Base-by-base conservation (phyloP, 2,888 invertebrate species). In the Mamestra brassicae region DNA sequence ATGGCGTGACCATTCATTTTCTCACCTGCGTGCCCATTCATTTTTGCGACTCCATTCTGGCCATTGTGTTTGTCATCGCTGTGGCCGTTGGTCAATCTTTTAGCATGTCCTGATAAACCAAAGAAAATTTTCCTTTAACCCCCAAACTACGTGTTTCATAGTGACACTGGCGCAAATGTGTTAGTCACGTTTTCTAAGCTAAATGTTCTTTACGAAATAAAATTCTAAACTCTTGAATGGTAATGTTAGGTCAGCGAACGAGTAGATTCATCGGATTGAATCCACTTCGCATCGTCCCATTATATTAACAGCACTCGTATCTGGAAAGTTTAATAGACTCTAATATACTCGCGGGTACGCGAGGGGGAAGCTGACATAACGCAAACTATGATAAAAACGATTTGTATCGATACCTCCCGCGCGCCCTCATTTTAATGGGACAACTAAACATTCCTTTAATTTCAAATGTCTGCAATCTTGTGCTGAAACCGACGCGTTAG, bases 101-200 rank as follows among this genome's bases (percentile, higher is more conserved):
- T 95, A 91, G 89, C 90, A 86, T 93, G 94, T 87, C 96, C 96
- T 96, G 94, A 94, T 93, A 91, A 94, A 95, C 85, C 89, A 94
- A 95, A 93, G 79, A 92, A 92, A 91, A 90, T 84, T 82, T 26
- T 88, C 87, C 89, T 83, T 92, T 91, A 92, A 92, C 92, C 91
- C 76, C 90, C 91, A 84, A 84, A 86, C 90, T 87, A 89, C 76
- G 85, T 85, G 85, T 85, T 86, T 87, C 86, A 71, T 74, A 83
- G 82, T 85, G 87, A 90, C 90, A 94, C 92, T 95, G 95, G 95
- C 95, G 95, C 89, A 95, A 95, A 93, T 92, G 93, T 94, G 93
- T 94, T 93, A 92, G 90, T 92, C 89, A 88, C 87, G 75, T 71
- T 75, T 71, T 73, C 76, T 75, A 83, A 86, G 83, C 83, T 88